A percentile compares a stretch with the other conserved stretches of the same genome.
Evolutionary conservation across 2,888 invertebrate genomes (phyloP).

Genomic region (Chymomyza amoena): DNA sequence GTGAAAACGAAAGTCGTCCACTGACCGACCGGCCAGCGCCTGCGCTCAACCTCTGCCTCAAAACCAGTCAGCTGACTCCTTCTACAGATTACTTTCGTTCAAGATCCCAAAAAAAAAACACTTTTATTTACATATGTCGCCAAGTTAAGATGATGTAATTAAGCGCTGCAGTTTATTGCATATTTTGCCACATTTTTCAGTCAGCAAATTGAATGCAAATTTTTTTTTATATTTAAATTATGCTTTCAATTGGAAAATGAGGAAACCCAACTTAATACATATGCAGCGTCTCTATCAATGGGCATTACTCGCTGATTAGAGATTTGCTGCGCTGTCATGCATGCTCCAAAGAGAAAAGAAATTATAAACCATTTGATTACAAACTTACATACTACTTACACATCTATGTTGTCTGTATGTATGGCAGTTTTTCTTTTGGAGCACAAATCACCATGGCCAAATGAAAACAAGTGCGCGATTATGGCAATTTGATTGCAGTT

Average conservation of each 20-base stretch:
- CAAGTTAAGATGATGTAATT: conserved; percentile 1
- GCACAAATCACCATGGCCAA: conserved; percentile 50
- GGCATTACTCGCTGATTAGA: background rate
- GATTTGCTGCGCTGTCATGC: conserved; percentile 1
- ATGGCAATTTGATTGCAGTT: conserved; percentile 58
- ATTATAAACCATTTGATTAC: background rate
- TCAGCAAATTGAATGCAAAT: background rate
- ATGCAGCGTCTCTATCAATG: background rate
- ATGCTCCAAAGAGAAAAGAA: background rate
- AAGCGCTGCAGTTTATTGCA: background rate
- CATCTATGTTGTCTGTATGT: background rate
- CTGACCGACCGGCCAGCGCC: conserved; percentile 9
- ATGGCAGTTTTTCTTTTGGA: conserved; percentile 42
- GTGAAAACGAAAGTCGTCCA: conserved; percentile 68
- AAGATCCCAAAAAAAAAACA: background rate
- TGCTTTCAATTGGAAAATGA: background rate
- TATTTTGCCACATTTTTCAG: background rate
- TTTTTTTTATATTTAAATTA: background rate
- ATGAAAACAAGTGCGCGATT: conserved; percentile 50
- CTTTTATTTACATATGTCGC: conserved; percentile 1
- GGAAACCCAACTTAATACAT: background rate
- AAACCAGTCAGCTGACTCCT: background rate
- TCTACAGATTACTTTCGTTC: conserved; percentile 61
- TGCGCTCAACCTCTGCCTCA: conserved; percentile 9
- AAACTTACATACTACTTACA: background rate